Base-by-base conservation (phyloP, 2,113 vertebrate genomes). In the Labrus mixtus region DNA sequence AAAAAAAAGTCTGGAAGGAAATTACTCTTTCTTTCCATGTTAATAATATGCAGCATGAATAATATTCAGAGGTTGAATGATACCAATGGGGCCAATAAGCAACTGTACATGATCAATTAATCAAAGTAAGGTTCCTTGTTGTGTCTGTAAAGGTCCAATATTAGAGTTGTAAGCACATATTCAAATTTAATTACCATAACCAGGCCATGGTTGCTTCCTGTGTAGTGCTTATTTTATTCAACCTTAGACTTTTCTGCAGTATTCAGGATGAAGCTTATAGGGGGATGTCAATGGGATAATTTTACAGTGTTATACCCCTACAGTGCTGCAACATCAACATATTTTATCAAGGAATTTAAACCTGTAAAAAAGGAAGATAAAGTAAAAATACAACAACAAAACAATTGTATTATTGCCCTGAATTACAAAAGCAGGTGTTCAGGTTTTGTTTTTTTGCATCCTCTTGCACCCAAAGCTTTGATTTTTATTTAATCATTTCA, bases 111-210 rank as follows among this genome's bases (percentile, higher is more conserved):
- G 20, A 19, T 19, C 10, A 70, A 39, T 0, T 4, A 66, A 55
- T 39, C 4, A 25, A 43, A 29, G 58, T 10, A 2, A 57, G 3
- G 11, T 64, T 33, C 19, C n/a, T 16, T 8, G 0, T 6, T 33
- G 70, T 62, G 12, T 59, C n/a, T n/a, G 17, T 60, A 37, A 37
- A 17, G 20, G 48, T 60, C 22, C 8, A 58, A 55, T 29, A 41
- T 65, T 36, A 45, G 1, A 33, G 23, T 20, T 68, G 53, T 48
- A n/a, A 71, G 23, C 33, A 8, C n/a, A 65, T 36, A 54, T 54
- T 53, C 22, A 8, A 79, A 41, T 60, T 59, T 68, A 16, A 80
- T 76, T 65, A 61, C 16, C 41, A 80, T 69, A 76, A 50, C 17
- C 12, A 50, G 64, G 64, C 29, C 77, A 59, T 33, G 3, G 0